These are phyloP conservation scores for Virgularia gustaviana DNA, from an alignment of 92 coral and sea anemone genomes.

Conservation along the genomic window DNA sequence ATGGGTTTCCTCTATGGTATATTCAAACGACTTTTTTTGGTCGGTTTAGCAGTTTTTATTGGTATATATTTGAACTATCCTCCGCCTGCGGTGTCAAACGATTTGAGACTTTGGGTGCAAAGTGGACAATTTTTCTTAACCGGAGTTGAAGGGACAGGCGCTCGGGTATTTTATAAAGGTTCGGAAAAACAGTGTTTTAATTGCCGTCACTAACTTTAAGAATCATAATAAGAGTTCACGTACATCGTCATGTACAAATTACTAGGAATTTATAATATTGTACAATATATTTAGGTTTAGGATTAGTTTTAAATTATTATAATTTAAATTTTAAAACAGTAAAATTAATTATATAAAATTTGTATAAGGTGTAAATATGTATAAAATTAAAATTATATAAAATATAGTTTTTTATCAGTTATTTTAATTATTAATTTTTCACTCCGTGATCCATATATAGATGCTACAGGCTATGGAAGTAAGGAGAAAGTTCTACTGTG, in stretches of 20 bases:
- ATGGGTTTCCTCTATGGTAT: conserved; percentile 18
- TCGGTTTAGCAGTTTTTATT: conserved; percentile 59
- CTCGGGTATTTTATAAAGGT: conserved; percentile 92
- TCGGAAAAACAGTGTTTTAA: background rate
- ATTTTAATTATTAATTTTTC: background rate
- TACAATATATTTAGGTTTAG: background rate
- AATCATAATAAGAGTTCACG: background rate
- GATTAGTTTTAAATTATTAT: too few species aligned
- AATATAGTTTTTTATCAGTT: background rate
- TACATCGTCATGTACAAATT: background rate
- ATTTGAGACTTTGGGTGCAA: conserved; percentile 65
- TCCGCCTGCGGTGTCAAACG: conserved; percentile 69
- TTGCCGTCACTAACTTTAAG: too few species aligned
- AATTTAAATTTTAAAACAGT: too few species aligned
- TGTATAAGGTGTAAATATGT: background rate
- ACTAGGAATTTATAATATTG: background rate
- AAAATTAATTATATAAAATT: too few species aligned
- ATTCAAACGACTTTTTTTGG: conserved; percentile 28
- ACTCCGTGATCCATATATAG: too few species aligned
- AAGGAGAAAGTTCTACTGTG: conserved; percentile 65
- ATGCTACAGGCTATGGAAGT: conserved; percentile 58
- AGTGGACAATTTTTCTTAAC: conserved; percentile 77
- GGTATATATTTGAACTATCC: conserved; percentile 71
- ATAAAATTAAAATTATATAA: conserved; percentile 3
- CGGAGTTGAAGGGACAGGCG: conserved; percentile 36